These are phyloP conservation scores for Rhysida immarginata DNA, from an alignment of 1,140 invertebrate genomes.

Conservation along the genomic window DNA sequence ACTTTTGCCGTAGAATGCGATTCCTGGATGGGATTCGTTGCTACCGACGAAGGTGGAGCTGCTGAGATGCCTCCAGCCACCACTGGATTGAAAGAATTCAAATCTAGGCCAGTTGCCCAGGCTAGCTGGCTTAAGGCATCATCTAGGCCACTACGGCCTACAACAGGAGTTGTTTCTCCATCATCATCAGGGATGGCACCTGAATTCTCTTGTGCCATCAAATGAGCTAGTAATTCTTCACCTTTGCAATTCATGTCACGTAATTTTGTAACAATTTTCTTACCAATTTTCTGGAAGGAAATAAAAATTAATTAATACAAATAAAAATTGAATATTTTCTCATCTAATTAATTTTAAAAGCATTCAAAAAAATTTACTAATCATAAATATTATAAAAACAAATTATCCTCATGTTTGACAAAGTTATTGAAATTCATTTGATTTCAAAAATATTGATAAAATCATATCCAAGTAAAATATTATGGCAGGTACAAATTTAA, in stretches of 20 bases:
- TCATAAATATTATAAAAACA: no score
- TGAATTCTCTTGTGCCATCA: neutral
- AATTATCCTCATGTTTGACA: no score
- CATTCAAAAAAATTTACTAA: no score
- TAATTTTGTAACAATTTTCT: neutral
- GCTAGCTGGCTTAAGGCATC: constrained; percentile 1
- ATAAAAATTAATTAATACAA: no score
- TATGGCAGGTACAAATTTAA: no score
- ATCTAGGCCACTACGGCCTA: neutral
- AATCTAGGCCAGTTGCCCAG: constrained; percentile 4
- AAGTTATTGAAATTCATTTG: no score
- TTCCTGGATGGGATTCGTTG: neutral
- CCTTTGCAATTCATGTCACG: neutral
- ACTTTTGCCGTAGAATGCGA: neutral
- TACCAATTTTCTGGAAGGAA: neutral
- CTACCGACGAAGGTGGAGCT: neutral
- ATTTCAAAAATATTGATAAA: no score
- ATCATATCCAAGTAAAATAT: no score
- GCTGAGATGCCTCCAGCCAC: neutral
- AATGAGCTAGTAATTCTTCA: neutral
- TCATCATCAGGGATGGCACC: neutral
- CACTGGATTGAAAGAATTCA: neutral
- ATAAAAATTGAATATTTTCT: no score
- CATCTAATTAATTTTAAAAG: no score
- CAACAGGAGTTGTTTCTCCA: neutral